Conservation (phyloP, 2,113 vertebrate species). For the Pelusios castaneus region DNA sequence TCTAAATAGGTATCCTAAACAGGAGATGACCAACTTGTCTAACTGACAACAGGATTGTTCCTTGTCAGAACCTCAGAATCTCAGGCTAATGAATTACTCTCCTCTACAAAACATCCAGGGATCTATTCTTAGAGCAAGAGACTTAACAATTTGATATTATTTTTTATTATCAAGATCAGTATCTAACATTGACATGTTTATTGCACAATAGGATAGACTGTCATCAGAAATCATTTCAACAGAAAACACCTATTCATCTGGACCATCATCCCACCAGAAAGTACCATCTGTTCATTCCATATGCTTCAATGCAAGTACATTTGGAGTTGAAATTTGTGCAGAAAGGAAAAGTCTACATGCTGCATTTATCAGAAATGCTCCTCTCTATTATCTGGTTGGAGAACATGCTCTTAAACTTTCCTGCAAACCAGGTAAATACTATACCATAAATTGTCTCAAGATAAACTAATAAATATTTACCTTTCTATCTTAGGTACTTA, state of each 20-base stretch:
- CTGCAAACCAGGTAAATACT: conserved; percentile 70
- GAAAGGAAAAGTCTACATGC: conserved; percentile 39
- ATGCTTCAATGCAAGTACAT: conserved; percentile 56
- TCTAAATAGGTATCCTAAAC: not conserved
- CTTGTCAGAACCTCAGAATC: not conserved
- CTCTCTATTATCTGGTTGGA: conserved; percentile 47
- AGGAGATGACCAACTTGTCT: not conserved
- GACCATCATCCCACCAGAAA: not conserved
- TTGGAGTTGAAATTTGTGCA: conserved; percentile 67
- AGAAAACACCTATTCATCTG: conserved; percentile 7
- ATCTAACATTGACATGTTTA: not conserved
- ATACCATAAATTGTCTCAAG: not conserved
- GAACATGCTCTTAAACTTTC: conserved; percentile 54
- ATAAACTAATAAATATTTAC: not conserved
- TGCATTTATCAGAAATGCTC: conserved; percentile 30
- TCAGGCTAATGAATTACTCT: not conserved
- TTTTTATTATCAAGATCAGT: not conserved
- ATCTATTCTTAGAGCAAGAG: not conserved
- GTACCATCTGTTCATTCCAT: not conserved
- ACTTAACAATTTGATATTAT: not conserved
- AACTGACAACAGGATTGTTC: not conserved
- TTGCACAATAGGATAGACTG: conserved; percentile 44
- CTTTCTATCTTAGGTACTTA: not conserved
- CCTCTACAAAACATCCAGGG: not conserved
- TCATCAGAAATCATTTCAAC: conserved; percentile 52